Evolutionary conservation across 2,888 invertebrate species (phyloP).

Genomic region (Cheilosia grossa): DNA sequence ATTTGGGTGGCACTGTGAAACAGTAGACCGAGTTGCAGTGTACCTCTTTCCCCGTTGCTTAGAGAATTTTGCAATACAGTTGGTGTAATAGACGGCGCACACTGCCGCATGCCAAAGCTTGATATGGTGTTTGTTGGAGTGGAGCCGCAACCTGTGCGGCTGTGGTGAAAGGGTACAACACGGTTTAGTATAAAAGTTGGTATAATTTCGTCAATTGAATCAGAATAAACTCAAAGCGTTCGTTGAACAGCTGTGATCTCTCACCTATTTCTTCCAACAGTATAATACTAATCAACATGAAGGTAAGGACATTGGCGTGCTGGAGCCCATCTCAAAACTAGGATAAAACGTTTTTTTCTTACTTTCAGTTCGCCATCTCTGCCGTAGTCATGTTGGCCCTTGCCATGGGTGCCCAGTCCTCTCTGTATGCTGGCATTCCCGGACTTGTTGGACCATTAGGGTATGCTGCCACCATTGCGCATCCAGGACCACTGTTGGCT

Average conservation of each 20-base stretch:
- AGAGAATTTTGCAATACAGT: slow-evolving; percentile 54
- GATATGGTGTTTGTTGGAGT: slow-evolving; percentile 31
- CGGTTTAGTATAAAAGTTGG: slow-evolving; percentile 71
- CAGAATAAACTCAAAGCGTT: slow-evolving; percentile 71
- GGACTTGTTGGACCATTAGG: slow-evolving; percentile 46
- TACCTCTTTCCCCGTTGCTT: background rate
- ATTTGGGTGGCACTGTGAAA: slow-evolving; percentile 29
- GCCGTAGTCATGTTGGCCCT: slow-evolving; percentile 82
- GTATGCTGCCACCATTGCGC: slow-evolving; percentile 53
- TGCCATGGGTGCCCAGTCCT: slow-evolving; percentile 81
- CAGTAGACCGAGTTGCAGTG: slow-evolving; percentile 10
- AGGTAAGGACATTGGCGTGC: slow-evolving; percentile 64
- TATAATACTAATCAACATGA: slow-evolving; percentile 67
- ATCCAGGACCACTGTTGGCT: slow-evolving; percentile 69
- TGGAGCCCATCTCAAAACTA: background rate
- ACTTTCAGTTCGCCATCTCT: slow-evolving; percentile 79
- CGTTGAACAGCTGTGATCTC: slow-evolving; percentile 78
- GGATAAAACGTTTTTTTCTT: slow-evolving; percentile 22
- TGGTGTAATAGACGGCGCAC: slow-evolving; percentile 10
- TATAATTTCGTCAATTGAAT: slow-evolving; percentile 47
- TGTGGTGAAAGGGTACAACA: slow-evolving; percentile 64
- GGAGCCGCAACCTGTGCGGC: slow-evolving; percentile 48
- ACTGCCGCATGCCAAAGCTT: slow-evolving; percentile 50
- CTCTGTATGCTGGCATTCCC: slow-evolving; percentile 75
- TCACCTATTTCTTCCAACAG: slow-evolving; percentile 66